These are phyloP conservation scores for Cirrhinus mrigala DNA, from an alignment of 2,797 vertebrate genomes.

Conservation along the genomic window DNA sequence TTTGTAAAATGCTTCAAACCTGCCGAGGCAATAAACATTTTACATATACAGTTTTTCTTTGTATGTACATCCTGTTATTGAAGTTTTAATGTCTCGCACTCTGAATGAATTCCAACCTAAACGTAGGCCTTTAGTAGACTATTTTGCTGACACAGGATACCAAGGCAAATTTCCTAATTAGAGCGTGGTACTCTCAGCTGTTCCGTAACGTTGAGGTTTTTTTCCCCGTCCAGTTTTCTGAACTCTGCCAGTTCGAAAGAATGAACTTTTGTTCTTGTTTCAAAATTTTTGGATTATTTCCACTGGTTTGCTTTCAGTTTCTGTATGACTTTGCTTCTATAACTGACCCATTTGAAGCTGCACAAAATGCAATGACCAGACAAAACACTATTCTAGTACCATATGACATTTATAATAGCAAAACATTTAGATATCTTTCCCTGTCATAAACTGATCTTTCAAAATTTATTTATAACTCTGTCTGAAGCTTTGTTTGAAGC, in stretches of 20 bases:
- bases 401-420: background rate
- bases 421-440: background rate
- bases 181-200: background rate
- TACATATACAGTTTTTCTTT: constrained; percentile 12
- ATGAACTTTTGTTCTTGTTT: background rate
- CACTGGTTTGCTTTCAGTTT: constrained; percentile 31
- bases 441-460: background rate
- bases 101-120: background rate
- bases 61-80: background rate
- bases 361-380: background rate
- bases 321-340: background rate
- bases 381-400: background rate
- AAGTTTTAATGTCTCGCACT: background rate
- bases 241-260: background rate
- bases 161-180: background rate
- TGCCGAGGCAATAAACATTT: constrained; percentile 49
- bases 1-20: constrained; percentile 15
- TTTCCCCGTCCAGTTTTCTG: background rate
- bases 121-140: background rate
- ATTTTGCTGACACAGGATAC: background rate
- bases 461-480: background rate
- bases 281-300: background rate
- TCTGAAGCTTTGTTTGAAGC: too few relatives aligned
- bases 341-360: background rate
- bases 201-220: background rate